These are phyloP conservation scores for Poecilia latipinna DNA, from an alignment of 2,113 vertebrate genomes.

Conservation along the genomic window DNA sequence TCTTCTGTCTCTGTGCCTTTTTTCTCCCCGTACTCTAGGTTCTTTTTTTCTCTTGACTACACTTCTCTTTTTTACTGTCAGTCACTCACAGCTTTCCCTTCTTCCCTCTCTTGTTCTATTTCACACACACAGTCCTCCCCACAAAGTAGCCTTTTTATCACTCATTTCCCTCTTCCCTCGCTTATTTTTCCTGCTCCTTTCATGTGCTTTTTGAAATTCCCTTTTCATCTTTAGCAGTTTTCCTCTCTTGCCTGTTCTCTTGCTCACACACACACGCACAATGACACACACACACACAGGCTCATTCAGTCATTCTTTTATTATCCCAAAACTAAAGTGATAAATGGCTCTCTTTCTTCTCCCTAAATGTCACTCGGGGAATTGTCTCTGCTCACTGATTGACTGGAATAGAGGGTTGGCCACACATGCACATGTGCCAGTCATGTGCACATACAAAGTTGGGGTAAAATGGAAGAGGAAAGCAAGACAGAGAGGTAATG, in stretches of 20 bases:
- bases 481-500: slow-evolving; percentile 28
- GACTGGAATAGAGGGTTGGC: slow-evolving; percentile 70
- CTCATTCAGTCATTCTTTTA: slow-evolving; percentile 78
- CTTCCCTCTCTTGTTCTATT: slow-evolving; percentile 74
- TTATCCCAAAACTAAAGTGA: slow-evolving; percentile 79
- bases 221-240: slow-evolving; percentile 74
- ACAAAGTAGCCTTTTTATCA: slow-evolving; percentile 79
- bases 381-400: slow-evolving; percentile 78
- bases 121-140: slow-evolving; percentile 71
- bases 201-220: slow-evolving; percentile 78
- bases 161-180: slow-evolving; percentile 76
- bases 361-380: slow-evolving; percentile 76
- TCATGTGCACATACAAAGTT: slow-evolving; percentile 29
- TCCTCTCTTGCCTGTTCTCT: slow-evolving; percentile 31
- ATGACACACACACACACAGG: slow-evolving; percentile 37
- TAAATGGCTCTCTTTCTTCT: slow-evolving; percentile 79
- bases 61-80: slow-evolving; percentile 70
- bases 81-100: slow-evolving; percentile 67
- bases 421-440: slow-evolving; percentile 63
- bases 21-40: slow-evolving; percentile 55
- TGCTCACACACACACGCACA: slow-evolving; percentile 26
- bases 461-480: slow-evolving; percentile 11
- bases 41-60: slow-evolving; percentile 37
- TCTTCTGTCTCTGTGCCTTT: slow-evolving; percentile 57
- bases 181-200: slow-evolving; percentile 78